Conservation (phyloP, 2,888 invertebrate species). For the Alcis repandata region DNA sequence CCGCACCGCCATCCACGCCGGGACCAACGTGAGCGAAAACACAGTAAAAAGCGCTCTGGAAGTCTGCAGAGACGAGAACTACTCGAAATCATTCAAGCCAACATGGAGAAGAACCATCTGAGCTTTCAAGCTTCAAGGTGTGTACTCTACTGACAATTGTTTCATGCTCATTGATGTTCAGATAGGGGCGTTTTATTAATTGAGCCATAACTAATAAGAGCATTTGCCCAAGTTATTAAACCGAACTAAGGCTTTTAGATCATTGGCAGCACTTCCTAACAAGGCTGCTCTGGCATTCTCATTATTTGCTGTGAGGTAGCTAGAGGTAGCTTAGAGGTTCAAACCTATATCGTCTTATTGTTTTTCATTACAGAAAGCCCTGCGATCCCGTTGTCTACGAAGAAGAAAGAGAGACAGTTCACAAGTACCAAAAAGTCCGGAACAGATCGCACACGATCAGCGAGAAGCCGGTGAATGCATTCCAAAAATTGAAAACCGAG, state of each 20-base stretch:
- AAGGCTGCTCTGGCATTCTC: neutral
- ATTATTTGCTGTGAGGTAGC: neutral
- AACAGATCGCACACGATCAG: conserved; percentile 84
- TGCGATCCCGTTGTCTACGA: conserved; percentile 73
- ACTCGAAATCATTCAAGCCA: conserved; percentile 94
- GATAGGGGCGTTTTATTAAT: neutral
- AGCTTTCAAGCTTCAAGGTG: conserved; percentile 94
- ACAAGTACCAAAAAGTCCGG: conserved; percentile 78
- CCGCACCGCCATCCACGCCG: conserved; percentile 79
- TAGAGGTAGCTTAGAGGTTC: too few species aligned
- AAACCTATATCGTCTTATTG: neutral
- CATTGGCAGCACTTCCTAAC: neutral
- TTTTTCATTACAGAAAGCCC: conserved; percentile 85
- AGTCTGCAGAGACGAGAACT: conserved; percentile 93
- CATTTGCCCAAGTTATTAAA: neutral
- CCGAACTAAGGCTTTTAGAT: neutral
- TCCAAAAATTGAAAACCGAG: conserved; percentile 75
- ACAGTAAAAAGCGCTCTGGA: conserved; percentile 88
- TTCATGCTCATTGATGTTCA: neutral
- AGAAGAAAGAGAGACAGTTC: conserved; percentile 62
- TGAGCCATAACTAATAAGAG: neutral
- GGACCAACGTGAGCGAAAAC: conserved; percentile 81
- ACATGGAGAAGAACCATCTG: conserved; percentile 96
- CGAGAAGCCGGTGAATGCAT: conserved; percentile 77
- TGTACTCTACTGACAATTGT: conserved; percentile 44